A percentile compares a stretch with the other conserved stretches of the same genome.
phyloP scores from a whole-genome alignment of 2,797 vertebrate genomes.

The Paramormyrops hopkinsi region DNA sequence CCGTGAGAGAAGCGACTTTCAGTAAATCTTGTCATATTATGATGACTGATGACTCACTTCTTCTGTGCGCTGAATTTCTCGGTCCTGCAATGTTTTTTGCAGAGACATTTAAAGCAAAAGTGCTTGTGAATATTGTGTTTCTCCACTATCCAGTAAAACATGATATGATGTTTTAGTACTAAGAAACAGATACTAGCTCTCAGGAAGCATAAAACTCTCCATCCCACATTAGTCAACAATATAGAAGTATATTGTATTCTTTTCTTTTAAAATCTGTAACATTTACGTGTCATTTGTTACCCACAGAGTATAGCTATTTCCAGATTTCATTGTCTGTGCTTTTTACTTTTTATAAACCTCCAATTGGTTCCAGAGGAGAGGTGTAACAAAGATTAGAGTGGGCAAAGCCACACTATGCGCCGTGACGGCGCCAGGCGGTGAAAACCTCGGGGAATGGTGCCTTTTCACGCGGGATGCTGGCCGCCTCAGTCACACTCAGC shows the following conservation, averaged over 20 bases:
- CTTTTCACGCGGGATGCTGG: not conserved
- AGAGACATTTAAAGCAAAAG: not conserved
- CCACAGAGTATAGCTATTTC: not conserved
- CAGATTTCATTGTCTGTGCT: not conserved
- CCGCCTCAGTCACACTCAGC: not conserved
- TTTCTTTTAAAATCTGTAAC: not conserved
- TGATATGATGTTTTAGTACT: not conserved
- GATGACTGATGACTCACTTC: not conserved
- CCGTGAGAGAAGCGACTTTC: not conserved
- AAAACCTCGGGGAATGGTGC: not conserved
- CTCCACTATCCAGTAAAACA: not conserved
- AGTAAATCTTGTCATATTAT: slow-evolving; percentile 5
- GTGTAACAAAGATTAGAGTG: not conserved
- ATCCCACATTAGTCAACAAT: not conserved
- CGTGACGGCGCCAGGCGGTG: not conserved
- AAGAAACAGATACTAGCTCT: not conserved
- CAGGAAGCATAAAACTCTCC: not conserved
- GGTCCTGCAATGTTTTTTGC: not conserved
- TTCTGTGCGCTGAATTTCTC: not conserved
- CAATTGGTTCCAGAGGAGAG: not conserved
- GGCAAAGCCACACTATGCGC: not conserved
- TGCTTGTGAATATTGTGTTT: not conserved
- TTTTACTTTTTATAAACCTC: not conserved
- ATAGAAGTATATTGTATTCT: not conserved
- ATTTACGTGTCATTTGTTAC: not conserved